Evolutionary conservation across 2,797 vertebrate genomes (phyloP), one percentile per base, ranked within the genome.

Genomic region (Phoebastria nigripes): DNA sequence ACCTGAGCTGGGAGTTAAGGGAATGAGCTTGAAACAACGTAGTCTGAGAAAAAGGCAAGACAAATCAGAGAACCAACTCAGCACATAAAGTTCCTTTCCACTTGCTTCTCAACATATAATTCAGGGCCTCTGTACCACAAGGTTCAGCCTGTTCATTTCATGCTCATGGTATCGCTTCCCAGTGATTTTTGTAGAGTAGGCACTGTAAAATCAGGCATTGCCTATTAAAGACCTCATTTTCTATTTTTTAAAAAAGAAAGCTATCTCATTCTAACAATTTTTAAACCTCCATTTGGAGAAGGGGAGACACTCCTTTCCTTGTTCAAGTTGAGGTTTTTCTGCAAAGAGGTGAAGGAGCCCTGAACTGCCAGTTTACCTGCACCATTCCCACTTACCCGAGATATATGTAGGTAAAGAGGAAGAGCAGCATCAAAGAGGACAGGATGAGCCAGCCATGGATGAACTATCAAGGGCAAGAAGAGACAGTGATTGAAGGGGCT

Each of bases 401-500:
- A 93, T 99, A 99, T 96, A 99, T 99, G 97, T 99, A 99, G 92
- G 99, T 99, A 97, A 99, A 99, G 97, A 99, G 98, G 97, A 99
- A 99, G 55, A 99, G 99, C 96, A 99, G 92, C 99, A 99, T 99
- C 96, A 99, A 97, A 35, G 99, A 99, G 13, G 99, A 99, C 89
- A 99, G 98, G 97, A 99, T 99, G 97, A 99, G 96, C 99, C 99
- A 99, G 67, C 99, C 99, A 1, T 99, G 99, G 98, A 99, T 99
- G 94, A 99, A 99, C 99, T 99, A 85, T 72, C 37, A 82, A 93
- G 18, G 56, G 51, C 82, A 77, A 94, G 61, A 95, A 81, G 29
- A 84, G 9, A 67, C 12, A 85, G 55, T 79, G 70, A 76, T 4
- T 92, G 39, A 72, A 89, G 20, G n/a, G 37, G 37, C 73, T 89